Evolutionary conservation across 1,140 invertebrate species (phyloP).

Genomic region (Neodiprion lecontei): DNA sequence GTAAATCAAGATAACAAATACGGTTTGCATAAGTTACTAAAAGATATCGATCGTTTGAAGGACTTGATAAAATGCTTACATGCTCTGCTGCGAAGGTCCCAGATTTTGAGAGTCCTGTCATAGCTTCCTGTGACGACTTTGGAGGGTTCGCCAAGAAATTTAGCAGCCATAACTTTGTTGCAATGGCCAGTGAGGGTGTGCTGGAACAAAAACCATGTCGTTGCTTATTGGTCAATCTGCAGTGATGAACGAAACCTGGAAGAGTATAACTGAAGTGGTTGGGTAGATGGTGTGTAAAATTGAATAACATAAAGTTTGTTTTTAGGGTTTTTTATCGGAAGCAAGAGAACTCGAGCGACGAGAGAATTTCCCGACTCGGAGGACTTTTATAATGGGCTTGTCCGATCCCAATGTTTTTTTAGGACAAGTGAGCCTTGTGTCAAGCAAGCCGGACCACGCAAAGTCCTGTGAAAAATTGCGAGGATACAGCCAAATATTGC

Average conservation of each 20-base stretch:
- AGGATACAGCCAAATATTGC: not conserved
- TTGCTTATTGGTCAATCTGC: slow-evolving; percentile 33
- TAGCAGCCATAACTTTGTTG: slow-evolving; percentile 93
- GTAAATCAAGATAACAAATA: no score
- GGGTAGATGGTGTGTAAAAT: not conserved
- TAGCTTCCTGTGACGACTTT: slow-evolving; percentile 94
- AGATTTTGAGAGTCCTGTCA: slow-evolving; percentile 96
- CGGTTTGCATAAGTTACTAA: no score
- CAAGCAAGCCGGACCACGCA: not conserved
- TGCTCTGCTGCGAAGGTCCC: slow-evolving; percentile 91
- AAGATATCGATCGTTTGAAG: no score
- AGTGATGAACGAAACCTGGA: not conserved
- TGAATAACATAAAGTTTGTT: no score
- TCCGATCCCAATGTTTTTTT: not conserved
- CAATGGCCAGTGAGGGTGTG: slow-evolving; percentile 97
- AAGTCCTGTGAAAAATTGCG: not conserved
- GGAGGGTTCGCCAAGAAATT: slow-evolving; percentile 87
- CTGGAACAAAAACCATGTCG: slow-evolving; percentile 68
- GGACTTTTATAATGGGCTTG: not conserved
- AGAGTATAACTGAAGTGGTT: not conserved
- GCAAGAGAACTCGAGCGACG: not conserved
- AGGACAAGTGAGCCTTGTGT: not conserved
- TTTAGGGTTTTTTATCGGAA: no score
- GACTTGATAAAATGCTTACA: slow-evolving; percentile 72
- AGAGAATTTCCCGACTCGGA: not conserved